Conservation (phyloP, 1,140 invertebrate genomes). For the Zaprionus africanus region DNA sequence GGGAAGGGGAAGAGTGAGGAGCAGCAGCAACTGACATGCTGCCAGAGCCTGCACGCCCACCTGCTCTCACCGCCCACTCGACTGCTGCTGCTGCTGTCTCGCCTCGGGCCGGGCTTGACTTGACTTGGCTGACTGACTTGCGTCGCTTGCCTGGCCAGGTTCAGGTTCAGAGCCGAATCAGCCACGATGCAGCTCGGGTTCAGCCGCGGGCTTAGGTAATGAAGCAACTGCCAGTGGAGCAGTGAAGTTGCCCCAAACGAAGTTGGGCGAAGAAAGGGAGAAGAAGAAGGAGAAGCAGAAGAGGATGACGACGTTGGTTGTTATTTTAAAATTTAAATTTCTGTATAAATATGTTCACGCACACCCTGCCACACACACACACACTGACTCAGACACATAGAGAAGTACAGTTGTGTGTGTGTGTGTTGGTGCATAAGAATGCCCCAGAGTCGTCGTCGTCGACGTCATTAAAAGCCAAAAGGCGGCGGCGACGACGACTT, state of each 20-base stretch:
- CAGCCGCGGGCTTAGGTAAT: constrained; percentile 54
- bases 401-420: not conserved
- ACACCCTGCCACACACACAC: constrained; percentile 47
- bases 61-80: constrained; percentile 23
- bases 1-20: not conserved
- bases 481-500: constrained; percentile 49
- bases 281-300: constrained; percentile 5
- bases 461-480: constrained; percentile 80
- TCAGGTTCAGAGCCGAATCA: constrained; percentile 17
- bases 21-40: constrained; percentile 23
- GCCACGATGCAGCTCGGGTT: not conserved
- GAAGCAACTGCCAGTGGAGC: constrained; percentile 67
- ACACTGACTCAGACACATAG: not conserved
- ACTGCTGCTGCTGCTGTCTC: constrained; percentile 2
- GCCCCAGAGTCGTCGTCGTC: constrained; percentile 65
- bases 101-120: not conserved
- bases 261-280: not conserved
- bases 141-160: constrained; percentile 38
- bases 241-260: not conserved
- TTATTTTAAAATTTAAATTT: constrained; percentile 83
- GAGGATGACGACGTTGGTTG: constrained; percentile 51
- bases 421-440: constrained; percentile 71
- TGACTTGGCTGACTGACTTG: constrained; percentile 44
- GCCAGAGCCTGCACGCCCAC: not conserved
- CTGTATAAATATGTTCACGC: constrained; percentile 72